A percentile compares a stretch with the other conserved stretches of the same genome.
Evolutionary conservation across 2,797 vertebrate species (phyloP).

Genomic region (Serranus cabrilla): DNA sequence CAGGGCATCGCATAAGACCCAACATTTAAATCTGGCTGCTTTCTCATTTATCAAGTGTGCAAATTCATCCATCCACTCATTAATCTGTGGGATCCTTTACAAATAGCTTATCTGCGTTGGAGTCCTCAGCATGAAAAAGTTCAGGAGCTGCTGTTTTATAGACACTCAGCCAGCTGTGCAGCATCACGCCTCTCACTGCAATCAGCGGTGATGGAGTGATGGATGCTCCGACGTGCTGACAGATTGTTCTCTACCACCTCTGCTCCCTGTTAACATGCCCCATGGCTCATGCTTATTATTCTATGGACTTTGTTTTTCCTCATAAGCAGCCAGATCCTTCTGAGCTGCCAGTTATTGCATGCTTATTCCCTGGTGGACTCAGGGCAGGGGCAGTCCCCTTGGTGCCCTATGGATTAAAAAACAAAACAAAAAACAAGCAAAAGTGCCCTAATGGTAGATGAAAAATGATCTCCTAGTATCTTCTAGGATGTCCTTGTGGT

Average conservation of each 20-base stretch:
- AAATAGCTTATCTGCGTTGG: constrained; percentile 59
- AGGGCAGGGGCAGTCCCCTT: too few relatives aligned
- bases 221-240: constrained; percentile 72
- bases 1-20: constrained; percentile 28
- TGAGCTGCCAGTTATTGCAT: constrained; percentile 13
- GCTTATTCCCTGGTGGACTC: too few relatives aligned
- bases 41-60: constrained; percentile 63
- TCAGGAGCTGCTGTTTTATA: constrained; percentile 62
- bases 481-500: too few relatives aligned
- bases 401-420: too few relatives aligned
- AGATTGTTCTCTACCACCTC: constrained; percentile 71
- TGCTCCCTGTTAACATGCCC: constrained; percentile 74
- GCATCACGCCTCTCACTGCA: constrained; percentile 82
- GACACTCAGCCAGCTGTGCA: constrained; percentile 82
- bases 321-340: constrained; percentile 73
- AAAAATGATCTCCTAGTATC: too few relatives aligned
- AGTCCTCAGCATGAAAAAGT: constrained; percentile 67
- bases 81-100: constrained; percentile 70
- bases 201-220: constrained; percentile 83
- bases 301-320: constrained; percentile 82
- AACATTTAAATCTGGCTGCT: constrained; percentile 50
- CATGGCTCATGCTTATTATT: constrained; percentile 78
- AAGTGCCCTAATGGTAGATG: too few relatives aligned
- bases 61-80: constrained; percentile 69
- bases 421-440: too few relatives aligned